A percentile compares a stretch with the other conserved stretches of the same genome.
Evolutionary conservation across 2,113 vertebrate species (phyloP).

Genomic region (Mobula birostris): DNA sequence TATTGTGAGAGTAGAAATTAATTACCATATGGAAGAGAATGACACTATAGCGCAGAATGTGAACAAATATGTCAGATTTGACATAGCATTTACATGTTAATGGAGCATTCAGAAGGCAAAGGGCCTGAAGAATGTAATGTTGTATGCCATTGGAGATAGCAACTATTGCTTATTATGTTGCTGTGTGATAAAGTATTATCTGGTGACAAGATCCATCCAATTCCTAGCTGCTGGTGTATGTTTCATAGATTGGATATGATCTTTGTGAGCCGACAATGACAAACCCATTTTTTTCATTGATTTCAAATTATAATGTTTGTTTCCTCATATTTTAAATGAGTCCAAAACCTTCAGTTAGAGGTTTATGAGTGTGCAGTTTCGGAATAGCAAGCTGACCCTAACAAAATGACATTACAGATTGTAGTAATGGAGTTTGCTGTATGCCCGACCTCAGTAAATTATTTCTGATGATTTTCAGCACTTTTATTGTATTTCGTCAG

Average conservation of each 20-base stretch:
- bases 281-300: neutral
- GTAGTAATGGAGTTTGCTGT: neutral
- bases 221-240: neutral
- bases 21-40: neutral
- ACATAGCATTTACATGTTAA: constrained; percentile 7
- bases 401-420: neutral
- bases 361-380: neutral
- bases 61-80: neutral
- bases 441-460: neutral
- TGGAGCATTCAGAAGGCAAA: neutral
- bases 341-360: neutral
- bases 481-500: constrained; percentile 4
- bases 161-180: neutral
- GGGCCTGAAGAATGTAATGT: neutral
- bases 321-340: neutral
- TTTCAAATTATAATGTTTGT: neutral
- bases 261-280: neutral
- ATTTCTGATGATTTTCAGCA: neutral
- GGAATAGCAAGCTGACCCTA: neutral
- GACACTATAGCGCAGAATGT: neutral
- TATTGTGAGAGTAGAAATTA: neutral
- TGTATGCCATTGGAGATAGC: neutral
- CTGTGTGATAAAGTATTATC: neutral
- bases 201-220: neutral
- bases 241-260: neutral